A percentile compares a stretch with the other conserved stretches of the same genome.
Conservation (phyloP, 1,140 invertebrate genomes). For the Frieseomelitta varia region DNA sequence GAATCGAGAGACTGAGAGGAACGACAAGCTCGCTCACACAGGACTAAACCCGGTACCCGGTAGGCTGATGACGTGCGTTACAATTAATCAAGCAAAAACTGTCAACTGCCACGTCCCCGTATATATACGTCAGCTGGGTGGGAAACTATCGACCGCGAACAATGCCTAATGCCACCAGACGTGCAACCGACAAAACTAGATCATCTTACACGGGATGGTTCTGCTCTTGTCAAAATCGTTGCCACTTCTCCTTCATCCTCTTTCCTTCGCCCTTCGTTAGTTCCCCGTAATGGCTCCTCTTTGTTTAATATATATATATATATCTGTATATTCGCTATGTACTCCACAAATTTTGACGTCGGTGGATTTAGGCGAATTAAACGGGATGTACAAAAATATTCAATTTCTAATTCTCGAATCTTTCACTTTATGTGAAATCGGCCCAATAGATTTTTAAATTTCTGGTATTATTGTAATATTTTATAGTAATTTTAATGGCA, state of each 20-base stretch:
- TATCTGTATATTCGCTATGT: no score
- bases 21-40: slow-evolving; percentile 2
- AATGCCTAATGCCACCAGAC: slow-evolving; percentile 41
- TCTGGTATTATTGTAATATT: no score
- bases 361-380: no score
- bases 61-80: slow-evolving; percentile 45
- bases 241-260: background rate
- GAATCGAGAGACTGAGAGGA: background rate
- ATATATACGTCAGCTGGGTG: slow-evolving; percentile 54
- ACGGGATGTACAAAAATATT: no score
- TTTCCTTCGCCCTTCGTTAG: background rate
- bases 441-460: no score
- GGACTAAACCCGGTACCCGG: slow-evolving; percentile 40
- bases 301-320: no score
- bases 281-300: no score
- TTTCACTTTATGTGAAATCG: no score
- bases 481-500: no score
- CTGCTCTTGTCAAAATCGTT: slow-evolving; percentile 30
- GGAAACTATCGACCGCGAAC: slow-evolving; percentile 71
- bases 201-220: slow-evolving; percentile 31
- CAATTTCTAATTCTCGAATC: no score
- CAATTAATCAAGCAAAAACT: slow-evolving; percentile 73
- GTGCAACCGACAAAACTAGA: slow-evolving; percentile 59
- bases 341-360: no score
- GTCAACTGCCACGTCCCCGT: slow-evolving; percentile 63